Evolutionary conservation across 2,797 vertebrate species (phyloP), one percentile per base, ranked within the genome.

Genomic region (Coracias cyanogaster): DNA sequence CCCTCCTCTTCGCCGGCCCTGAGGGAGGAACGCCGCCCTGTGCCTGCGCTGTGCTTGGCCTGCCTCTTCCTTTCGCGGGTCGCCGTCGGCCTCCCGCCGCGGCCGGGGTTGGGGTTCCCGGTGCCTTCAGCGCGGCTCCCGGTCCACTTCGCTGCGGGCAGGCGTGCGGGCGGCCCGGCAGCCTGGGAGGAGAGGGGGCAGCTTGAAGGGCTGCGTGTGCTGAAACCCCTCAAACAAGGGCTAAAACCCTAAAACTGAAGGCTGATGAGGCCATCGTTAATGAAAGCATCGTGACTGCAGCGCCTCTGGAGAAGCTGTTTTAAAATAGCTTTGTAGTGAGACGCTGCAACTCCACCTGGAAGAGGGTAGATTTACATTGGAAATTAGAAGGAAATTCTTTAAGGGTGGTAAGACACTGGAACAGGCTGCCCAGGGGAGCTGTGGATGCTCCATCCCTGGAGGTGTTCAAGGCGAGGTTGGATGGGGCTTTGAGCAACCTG

Each of bases 51-150:
- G 55, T 12, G 49, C 22, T 8, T 3, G 65, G 31, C 28, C 22
- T 5, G 19, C 7, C 6, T 20, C 3, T 2, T 33, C 28, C 31
- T 4, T 26, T 5, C 4, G 12, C 24, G 5, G 2, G 7, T 33
- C 17, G 18, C 8, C 6, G 8, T 7, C 28, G 26, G 4, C 12
- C 2, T 25, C 9, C 13, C 14, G 7, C 19, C 11, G 25, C 22
- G 51, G 37, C 3, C 46, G 65, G 6, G 12, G 3, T 6, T 7
- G 26, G n/a, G 15, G n/a, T 7, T 62, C 14, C 43, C 20, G 14
- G 15, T n/a, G 29, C 19, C 15, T 41, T 18, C 7, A 2, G 43
- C 3, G 74, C 51, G 7, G 46, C 10, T 26, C 22, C 16, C 15
- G 51, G 26, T 9, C 51, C 51, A 28, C 11, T 22, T 20, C 20